These are phyloP conservation scores for Micronycteris hirsuta DNA, from an alignment of 2,113 vertebrate genomes.

Conservation along the genomic window DNA sequence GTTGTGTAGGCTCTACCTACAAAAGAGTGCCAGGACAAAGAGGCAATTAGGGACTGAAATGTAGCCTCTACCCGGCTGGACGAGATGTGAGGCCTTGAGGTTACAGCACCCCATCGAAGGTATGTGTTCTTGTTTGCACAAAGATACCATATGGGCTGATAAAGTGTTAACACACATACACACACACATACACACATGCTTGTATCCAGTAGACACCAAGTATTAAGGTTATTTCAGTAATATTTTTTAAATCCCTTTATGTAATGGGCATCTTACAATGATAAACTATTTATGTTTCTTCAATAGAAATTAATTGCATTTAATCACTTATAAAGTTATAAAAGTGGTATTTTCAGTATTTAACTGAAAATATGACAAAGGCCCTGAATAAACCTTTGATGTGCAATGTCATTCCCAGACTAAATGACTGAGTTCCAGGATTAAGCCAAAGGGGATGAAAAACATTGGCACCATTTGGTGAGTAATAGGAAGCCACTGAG, in stretches of 20 bases:
- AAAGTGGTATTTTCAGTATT: not conserved
- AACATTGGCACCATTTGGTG: not conserved
- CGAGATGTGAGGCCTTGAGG: not conserved
- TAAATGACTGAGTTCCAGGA: not conserved
- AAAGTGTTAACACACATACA: not conserved
- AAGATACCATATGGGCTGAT: not conserved
- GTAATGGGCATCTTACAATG: not conserved
- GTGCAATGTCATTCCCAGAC: not conserved
- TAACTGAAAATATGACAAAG: not conserved
- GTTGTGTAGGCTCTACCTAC: not conserved
- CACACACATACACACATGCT: not conserved
- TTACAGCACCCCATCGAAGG: not conserved
- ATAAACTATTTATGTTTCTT: not conserved
- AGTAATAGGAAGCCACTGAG: not conserved
- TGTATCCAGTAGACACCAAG: not conserved
- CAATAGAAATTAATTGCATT: not conserved
- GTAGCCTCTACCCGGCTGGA: not conserved
- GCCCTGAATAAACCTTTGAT: not conserved
- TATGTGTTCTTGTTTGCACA: not conserved
- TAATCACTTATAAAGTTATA: not conserved
- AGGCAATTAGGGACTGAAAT: not conserved
- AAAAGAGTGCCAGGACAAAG: not conserved
- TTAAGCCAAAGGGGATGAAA: not conserved
- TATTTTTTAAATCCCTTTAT: not conserved
- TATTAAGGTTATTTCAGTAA: not conserved